Base-by-base conservation (phyloP, 2,113 vertebrate genomes). In the Salminus brasiliensis region DNA sequence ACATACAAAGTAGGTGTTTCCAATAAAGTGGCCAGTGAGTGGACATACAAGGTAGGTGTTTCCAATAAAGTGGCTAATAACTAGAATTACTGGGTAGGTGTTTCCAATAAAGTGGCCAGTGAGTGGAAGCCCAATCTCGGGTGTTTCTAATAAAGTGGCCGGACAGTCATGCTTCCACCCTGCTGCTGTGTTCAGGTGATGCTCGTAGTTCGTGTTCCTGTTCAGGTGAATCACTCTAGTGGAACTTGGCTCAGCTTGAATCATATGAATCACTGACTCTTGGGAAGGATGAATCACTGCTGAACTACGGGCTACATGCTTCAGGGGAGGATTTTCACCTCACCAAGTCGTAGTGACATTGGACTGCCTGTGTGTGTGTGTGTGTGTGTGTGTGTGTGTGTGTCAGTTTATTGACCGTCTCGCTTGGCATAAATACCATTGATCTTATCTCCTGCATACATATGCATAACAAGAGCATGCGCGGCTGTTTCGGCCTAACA, bases 401-500 rank as follows among this genome's bases (percentile, higher is more conserved):
- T 57, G 30, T 77, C 32, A 72, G 25, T 80, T 49, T 83, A 45
- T 74, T 55, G 53, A 81, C 25, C 41, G 25, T 11, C 43, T 45
- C 27, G 15, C 47, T 6, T 52, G 34, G 52, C 21, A 29, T 71
- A 77, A 68, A 84, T 41, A 68, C 77, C 52, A 73, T 80, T 43
- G 25, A 25, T 77, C 52, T 74, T 41, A 80, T 69, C 52, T 80
- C 13, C 16, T 34, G 21, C 57, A 7, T 74, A 29, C 53, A 21
- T 59, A 11, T 73, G 71, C 23, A 10, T 41, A n/a, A 11, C 69
- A 36, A 66, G 63, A 63, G 79, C 63, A n/a, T 47, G 66, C 72
- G 66, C 85, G 63, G 21, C n/a, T 63, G 63, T 72, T 47, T 55
- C 80, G 55, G 67, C 70, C 84, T 85, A 79, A 80, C 78, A 65